These are phyloP conservation scores for Norana najaformis DNA, from an alignment of 2,888 invertebrate genomes.

Conservation along the genomic window DNA sequence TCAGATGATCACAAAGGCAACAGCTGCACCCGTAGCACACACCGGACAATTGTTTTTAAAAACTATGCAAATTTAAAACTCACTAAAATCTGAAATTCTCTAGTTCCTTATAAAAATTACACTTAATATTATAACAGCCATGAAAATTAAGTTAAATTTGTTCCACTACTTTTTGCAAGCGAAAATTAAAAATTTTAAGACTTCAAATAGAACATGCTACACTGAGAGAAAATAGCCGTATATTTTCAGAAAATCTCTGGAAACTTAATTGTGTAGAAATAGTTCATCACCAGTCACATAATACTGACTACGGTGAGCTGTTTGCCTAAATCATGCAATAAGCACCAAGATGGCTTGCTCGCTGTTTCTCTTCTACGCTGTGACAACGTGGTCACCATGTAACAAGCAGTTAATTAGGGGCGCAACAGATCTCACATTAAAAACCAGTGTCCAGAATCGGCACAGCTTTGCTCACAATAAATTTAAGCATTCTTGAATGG, in stretches of 20 bases:
- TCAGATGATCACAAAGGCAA: not conserved
- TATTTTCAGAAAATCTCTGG: not conserved
- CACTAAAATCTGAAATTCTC: not conserved
- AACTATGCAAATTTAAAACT: not conserved
- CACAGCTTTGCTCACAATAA: not conserved
- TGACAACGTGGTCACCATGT: not conserved
- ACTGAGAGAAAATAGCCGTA: not conserved
- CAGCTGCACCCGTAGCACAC: not conserved
- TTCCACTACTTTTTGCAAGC: not conserved
- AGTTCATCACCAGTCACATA: not conserved
- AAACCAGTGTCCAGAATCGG: not conserved
- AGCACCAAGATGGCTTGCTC: constrained; percentile 5
- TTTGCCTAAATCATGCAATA: not conserved
- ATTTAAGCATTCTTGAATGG: not conserved
- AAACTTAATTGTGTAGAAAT: not conserved
- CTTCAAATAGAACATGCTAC: not conserved
- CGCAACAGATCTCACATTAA: not conserved
- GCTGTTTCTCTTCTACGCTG: not conserved
- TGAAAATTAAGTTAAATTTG: constrained; percentile 5
- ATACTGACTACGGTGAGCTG: not conserved
- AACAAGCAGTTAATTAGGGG: not conserved
- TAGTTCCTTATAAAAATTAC: not conserved
- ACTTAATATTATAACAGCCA: not conserved
- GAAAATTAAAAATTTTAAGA: not conserved
- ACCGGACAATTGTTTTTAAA: not conserved